Evolutionary conservation across 2,888 invertebrate species (phyloP), one percentile per base, ranked within the genome.

Genomic region (Acanthosoma haemorrhoidale): DNA sequence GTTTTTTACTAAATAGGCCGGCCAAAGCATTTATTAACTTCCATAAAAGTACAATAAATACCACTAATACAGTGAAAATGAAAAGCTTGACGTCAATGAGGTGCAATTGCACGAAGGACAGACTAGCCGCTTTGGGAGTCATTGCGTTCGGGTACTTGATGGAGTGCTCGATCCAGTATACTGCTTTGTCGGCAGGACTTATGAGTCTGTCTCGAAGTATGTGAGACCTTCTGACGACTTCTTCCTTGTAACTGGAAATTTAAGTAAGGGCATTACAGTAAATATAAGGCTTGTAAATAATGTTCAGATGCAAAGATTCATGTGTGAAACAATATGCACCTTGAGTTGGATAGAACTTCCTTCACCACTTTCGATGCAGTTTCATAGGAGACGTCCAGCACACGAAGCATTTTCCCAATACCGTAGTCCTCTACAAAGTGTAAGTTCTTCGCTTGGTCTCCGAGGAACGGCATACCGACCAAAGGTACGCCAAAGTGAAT

Each of bases 371-470:
- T 51, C 5, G 51, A 51, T 9, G 21, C 41, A 8, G 2, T 41
- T 11, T 18, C 21, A 68, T 59, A 38, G 13, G 13, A n/a, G 3
- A 71, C 29, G 2, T 61, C 66, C 66, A 29, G 18, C 2, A 5
- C n/a, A 13, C 69, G 58, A 8, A 73, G 11, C 8, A 18, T 60
- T 3, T 69, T 41, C 3, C 70, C 82, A 68, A 78, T 80, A 21
- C 81, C 81, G 9, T 77, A 77, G 18, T 77, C 75, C 2, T 76
- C 78, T 2, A 79, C 79, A 61, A 79, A 79, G 38, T 77, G 78
- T 73, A 80, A 77, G 66, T 82, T 81, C 13, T 80, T 75, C 59
- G 77, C 77, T 77, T 82, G 76, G 31, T 75, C 76, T 16, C 72
- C 75, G 70, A 75, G 74, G 34, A 76, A 39, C 5, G 76, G 75